Evolutionary conservation across 1,140 invertebrate species (phyloP).

Genomic region (Grapholita molesta): DNA sequence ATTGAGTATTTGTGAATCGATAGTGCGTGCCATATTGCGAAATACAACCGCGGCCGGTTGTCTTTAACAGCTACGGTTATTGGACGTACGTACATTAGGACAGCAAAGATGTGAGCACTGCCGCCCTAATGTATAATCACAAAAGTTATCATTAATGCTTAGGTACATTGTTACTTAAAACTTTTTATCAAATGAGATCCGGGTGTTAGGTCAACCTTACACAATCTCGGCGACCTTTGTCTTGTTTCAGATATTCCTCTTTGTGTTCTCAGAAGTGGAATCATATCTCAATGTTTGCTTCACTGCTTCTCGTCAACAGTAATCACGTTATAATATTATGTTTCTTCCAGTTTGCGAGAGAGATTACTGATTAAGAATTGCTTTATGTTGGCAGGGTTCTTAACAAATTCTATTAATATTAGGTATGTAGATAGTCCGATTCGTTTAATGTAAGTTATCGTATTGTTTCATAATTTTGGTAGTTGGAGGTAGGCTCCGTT

Average conservation of each 20-base stretch:
- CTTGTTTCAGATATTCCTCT: constrained; percentile 68
- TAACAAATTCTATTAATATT: neutral
- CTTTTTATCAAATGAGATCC: constrained; percentile 57
- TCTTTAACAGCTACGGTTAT: too few species aligned
- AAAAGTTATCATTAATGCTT: neutral
- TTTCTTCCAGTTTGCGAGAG: neutral
- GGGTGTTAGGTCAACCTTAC: constrained; percentile 70
- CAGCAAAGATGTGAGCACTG: neutral
- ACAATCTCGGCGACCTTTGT: constrained; percentile 70
- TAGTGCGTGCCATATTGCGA: constrained; percentile 61
- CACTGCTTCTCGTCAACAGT: constrained; percentile 21
- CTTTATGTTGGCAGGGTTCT: neutral
- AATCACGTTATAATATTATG: neutral
- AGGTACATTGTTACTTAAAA: constrained; percentile 23
- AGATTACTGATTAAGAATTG: neutral
- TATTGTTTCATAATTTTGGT: neutral
- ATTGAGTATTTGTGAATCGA: constrained; percentile 42
- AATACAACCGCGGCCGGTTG: constrained; percentile 56
- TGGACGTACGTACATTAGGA: constrained; percentile 34
- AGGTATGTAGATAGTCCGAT: neutral
- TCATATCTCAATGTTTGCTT: constrained; percentile 50
- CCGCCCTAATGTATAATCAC: neutral
- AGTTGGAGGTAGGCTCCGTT: too few species aligned
- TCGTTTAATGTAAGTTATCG: neutral
- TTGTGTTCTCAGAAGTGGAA: constrained; percentile 61